These are phyloP conservation scores for Neomicropteryx cornuta DNA, from an alignment of 1,140 invertebrate genomes.

Conservation along the genomic window DNA sequence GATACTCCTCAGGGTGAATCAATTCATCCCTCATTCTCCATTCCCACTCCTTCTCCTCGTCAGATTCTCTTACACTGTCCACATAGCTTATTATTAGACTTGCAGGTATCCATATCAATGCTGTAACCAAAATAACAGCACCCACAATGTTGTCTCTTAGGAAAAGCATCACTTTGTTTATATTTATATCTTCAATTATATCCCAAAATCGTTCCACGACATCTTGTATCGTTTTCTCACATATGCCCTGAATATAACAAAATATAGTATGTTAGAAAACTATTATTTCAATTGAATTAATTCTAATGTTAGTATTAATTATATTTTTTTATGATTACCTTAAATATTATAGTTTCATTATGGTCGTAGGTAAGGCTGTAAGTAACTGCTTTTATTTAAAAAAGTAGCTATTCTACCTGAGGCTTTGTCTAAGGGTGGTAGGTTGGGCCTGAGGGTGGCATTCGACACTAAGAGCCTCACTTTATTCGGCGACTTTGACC, in stretches of 20 bases:
- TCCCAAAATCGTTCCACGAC: slow-evolving; percentile 94
- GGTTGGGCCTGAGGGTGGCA: too few species aligned
- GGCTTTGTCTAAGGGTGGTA: too few species aligned
- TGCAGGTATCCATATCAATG: slow-evolving; percentile 86
- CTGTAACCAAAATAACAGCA: slow-evolving; percentile 76
- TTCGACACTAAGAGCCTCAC: too few species aligned
- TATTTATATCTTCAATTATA: slow-evolving; percentile 92
- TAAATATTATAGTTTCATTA: too few species aligned
- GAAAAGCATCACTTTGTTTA: slow-evolving; percentile 81
- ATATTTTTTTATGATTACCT: too few species aligned
- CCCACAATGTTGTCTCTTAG: slow-evolving; percentile 83
- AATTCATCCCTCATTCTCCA: slow-evolving; percentile 49
- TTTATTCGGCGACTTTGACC: too few species aligned
- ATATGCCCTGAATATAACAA: slow-evolving; percentile 67
- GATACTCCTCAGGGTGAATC: slow-evolving; percentile 47
- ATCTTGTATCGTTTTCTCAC: slow-evolving; percentile 90
- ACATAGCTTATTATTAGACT: slow-evolving; percentile 63
- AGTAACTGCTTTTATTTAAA: too few species aligned
- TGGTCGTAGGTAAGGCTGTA: too few species aligned
- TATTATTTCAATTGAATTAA: too few species aligned
- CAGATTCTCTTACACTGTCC: slow-evolving; percentile 51
- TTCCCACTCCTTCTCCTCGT: slow-evolving; percentile 43
- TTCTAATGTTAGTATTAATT: too few species aligned
- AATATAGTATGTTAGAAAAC: too few species aligned
- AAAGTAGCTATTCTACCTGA: too few species aligned